These are phyloP conservation scores for Phycodurus eques DNA, from an alignment of 2,113 vertebrate species.

Conservation along the genomic window DNA sequence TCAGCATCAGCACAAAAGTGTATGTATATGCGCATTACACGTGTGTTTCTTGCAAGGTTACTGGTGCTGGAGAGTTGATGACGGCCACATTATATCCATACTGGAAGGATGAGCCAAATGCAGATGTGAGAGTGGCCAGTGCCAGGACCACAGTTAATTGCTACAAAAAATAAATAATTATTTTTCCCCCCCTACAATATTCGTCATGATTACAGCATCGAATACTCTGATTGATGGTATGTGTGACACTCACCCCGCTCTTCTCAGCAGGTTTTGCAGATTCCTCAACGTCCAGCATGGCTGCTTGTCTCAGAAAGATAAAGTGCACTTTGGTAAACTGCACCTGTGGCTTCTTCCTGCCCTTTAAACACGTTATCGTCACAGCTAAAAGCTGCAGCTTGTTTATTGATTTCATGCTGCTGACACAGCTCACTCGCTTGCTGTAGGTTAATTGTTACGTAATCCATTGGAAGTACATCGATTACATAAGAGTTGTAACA, in stretches of 20 bases:
- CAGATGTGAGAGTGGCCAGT: constrained; percentile 75
- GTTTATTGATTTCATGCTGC: constrained; percentile 31
- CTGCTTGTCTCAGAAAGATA: constrained; percentile 15
- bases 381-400: constrained; percentile 11
- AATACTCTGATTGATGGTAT: not conserved
- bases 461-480: not conserved
- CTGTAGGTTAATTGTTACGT: not conserved
- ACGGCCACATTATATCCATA: constrained; percentile 92
- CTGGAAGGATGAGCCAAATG: constrained; percentile 96
- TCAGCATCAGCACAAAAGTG: no score
- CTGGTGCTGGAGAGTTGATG: constrained; percentile 84
- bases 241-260: constrained; percentile 63
- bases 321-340: constrained; percentile 12
- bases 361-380: constrained; percentile 65
- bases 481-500: not conserved
- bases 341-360: constrained; percentile 19
- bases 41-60: constrained; percentile 47
- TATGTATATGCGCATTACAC: not conserved
- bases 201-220: not conserved
- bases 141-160: constrained; percentile 74
- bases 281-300: constrained; percentile 43
- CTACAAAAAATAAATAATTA: constrained; percentile 64
- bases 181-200: constrained; percentile 4
- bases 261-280: constrained; percentile 34
- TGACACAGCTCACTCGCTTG: constrained; percentile 12